Evolutionary conservation across 1,140 invertebrate species (phyloP).

Genomic region (Pachypsylla venusta): DNA sequence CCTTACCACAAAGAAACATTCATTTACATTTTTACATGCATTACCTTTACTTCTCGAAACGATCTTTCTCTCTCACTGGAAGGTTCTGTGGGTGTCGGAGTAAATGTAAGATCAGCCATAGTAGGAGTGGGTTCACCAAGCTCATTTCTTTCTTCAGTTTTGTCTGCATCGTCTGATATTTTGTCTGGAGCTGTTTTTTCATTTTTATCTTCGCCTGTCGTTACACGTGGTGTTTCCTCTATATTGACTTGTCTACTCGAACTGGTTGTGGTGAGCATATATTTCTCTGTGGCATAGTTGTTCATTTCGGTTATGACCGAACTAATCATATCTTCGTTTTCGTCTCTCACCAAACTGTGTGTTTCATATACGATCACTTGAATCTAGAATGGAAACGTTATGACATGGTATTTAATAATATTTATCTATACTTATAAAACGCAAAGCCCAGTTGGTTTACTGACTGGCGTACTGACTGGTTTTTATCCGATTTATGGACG

Average conservation of each 20-base stretch:
- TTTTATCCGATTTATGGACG: no score
- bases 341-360: conserved; percentile 44
- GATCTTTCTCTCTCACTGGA: conserved; percentile 4
- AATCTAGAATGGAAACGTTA: conserved; percentile 34
- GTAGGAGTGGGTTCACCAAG: no score
- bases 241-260: not conserved
- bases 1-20: no score
- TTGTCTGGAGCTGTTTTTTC: no score
- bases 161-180: no score
- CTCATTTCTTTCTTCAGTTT: no score
- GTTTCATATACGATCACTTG: conserved; percentile 55
- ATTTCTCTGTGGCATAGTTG: conserved; percentile 40
- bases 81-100: not conserved
- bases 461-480: no score
- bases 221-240: not conserved
- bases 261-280: conserved; percentile 28
- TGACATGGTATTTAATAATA: no score
- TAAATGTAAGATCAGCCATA: not conserved
- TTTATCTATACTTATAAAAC: no score
- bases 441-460: no score
- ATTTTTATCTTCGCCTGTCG: not conserved
- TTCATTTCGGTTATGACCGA: conserved; percentile 44
- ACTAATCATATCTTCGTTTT: conserved; percentile 46
- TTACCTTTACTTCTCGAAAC: conserved; percentile 2
- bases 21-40: no score